These are phyloP conservation scores for Polypedilum pembai DNA, from an alignment of 1,140 invertebrate genomes.

Conservation along the genomic window DNA sequence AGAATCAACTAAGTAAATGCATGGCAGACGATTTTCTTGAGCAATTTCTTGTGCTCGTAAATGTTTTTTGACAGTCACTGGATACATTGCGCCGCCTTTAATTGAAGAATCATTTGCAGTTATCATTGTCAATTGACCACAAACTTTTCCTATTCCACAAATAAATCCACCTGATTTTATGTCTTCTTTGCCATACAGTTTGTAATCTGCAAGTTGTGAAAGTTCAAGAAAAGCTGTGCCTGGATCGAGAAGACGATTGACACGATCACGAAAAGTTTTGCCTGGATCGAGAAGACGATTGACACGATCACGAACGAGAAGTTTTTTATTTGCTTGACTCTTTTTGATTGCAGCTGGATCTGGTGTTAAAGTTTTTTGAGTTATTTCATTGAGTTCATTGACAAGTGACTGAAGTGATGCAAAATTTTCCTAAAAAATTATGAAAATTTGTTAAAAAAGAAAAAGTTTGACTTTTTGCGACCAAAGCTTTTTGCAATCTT, in stretches of 20 bases:
- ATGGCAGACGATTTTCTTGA: slow-evolving; percentile 81
- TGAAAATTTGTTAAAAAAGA: slow-evolving; percentile 22
- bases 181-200: slow-evolving; percentile 76
- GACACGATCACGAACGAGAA: slow-evolving; percentile 84
- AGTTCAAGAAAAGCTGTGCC: slow-evolving; percentile 92
- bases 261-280: slow-evolving; percentile 83
- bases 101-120: slow-evolving; percentile 97
- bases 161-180: slow-evolving; percentile 84
- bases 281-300: slow-evolving; percentile 81
- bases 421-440: slow-evolving; percentile 66
- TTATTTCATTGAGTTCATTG: slow-evolving; percentile 56
- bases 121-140: slow-evolving; percentile 64
- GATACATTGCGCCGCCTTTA: slow-evolving; percentile 96
- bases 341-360: slow-evolving; percentile 68
- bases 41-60: slow-evolving; percentile 95
- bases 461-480: background rate
- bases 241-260: slow-evolving; percentile 81
- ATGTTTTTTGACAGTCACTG: slow-evolving; percentile 96
- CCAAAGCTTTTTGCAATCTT: too few species aligned
- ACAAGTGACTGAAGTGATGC: slow-evolving; percentile 68
- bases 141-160: slow-evolving; percentile 87
- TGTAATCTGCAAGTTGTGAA: slow-evolving; percentile 83
- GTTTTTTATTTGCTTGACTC: slow-evolving; percentile 76
- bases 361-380: slow-evolving; percentile 62
- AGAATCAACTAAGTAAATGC: slow-evolving; percentile 93